Evolutionary conservation across 2,888 invertebrate species (phyloP).

Genomic region (Cylloceria caligata): DNA sequence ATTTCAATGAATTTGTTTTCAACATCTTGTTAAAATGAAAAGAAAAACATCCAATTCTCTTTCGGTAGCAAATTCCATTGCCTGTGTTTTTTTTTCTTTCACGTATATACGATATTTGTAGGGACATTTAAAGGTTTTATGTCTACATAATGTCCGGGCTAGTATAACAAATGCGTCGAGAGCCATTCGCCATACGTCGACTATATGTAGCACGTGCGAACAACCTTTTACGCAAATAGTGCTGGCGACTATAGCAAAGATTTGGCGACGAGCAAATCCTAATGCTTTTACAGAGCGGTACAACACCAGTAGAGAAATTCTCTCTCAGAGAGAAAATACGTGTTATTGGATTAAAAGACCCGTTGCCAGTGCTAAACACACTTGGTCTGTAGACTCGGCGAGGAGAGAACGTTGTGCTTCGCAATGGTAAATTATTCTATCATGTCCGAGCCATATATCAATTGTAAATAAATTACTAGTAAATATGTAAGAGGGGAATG

Average conservation of each 20-base stretch:
- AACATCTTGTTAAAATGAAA: too few relatives aligned
- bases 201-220: slow-evolving; percentile 12
- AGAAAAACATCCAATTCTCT: too few relatives aligned
- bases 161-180: slow-evolving; percentile 6
- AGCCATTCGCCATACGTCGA: slow-evolving; percentile 13
- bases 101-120: not conserved
- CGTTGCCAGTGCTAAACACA: slow-evolving; percentile 58
- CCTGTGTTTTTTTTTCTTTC: not conserved
- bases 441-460: slow-evolving; percentile 45
- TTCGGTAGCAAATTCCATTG: not conserved
- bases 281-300: slow-evolving; percentile 62
- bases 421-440: slow-evolving; percentile 48
- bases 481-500: not conserved
- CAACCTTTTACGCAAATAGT: slow-evolving; percentile 65
- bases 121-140: not conserved
- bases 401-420: slow-evolving; percentile 42
- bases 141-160: not conserved
- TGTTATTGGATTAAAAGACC: slow-evolving; percentile 67
- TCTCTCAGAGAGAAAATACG: slow-evolving; percentile 49
- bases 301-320: slow-evolving; percentile 46
- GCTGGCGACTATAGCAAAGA: slow-evolving; percentile 72
- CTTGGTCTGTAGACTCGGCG: slow-evolving; percentile 30
- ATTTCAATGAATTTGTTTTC: too few relatives aligned
- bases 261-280: slow-evolving; percentile 71
- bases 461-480: slow-evolving; percentile 29